Evolutionary conservation across 1,140 invertebrate species (phyloP).

Genomic region (Drosophila ananassae): DNA sequence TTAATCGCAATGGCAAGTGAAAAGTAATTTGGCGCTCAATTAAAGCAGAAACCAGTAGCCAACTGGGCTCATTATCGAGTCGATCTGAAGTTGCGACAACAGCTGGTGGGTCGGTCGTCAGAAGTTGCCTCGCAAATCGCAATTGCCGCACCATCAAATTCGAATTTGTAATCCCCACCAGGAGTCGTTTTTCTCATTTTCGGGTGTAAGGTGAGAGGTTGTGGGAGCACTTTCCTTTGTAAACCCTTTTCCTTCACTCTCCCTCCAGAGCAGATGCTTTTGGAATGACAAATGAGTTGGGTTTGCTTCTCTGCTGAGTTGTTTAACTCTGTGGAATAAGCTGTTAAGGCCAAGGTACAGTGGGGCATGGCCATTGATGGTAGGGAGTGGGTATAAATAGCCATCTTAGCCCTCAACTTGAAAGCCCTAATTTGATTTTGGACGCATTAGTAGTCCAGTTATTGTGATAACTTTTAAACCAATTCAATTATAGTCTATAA

Average conservation of each 20-base stretch:
- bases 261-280: conserved; percentile 3
- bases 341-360: conserved; percentile 15
- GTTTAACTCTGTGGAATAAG: conserved; percentile 18
- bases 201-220: conserved; percentile 40
- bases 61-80: conserved; percentile 33
- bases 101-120: conserved; percentile 4
- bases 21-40: conserved; percentile 68
- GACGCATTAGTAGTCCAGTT: too few relatives aligned
- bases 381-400: not conserved
- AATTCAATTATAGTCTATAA: too few relatives aligned
- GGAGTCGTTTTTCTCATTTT: conserved; percentile 6
- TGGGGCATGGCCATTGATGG: not conserved
- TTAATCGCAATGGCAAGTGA: conserved; percentile 59
- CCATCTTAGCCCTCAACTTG: too few relatives aligned
- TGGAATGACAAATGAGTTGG: conserved; percentile 48
- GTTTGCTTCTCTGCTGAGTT: conserved; percentile 18
- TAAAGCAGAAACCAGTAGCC: conserved; percentile 39
- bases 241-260: conserved; percentile 1
- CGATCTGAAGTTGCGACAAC: not conserved
- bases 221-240: conserved; percentile 15
- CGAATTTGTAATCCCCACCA: conserved; percentile 27
- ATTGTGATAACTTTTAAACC: too few relatives aligned
- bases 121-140: too few relatives aligned
- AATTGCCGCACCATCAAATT: conserved; percentile 44
- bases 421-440: too few relatives aligned